These are phyloP conservation scores for Meteorus colon DNA, from an alignment of 2,888 invertebrate species.

Conservation along the genomic window DNA sequence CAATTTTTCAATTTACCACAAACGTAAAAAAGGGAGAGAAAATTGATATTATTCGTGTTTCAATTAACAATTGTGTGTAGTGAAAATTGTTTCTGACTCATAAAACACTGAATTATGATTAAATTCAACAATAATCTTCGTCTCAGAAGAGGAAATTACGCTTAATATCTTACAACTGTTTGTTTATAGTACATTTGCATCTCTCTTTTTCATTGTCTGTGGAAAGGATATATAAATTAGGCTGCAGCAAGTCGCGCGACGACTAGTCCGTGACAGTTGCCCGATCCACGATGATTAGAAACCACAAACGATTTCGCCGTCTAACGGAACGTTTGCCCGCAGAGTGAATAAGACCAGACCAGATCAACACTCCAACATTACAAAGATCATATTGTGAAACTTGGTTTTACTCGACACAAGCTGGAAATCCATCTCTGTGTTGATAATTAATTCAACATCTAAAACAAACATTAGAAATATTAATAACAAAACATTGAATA, in stretches of 20 bases:
- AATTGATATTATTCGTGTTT: background rate
- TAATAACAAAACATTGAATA: conserved; percentile 22
- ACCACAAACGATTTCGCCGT: conserved; percentile 45
- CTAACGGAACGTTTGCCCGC: conserved; percentile 37
- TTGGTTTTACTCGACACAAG: conserved; percentile 5
- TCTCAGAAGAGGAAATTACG: background rate
- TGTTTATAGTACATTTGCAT: conserved; percentile 50
- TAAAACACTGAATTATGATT: background rate
- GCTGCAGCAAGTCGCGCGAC: conserved; percentile 55
- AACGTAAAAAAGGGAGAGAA: background rate
- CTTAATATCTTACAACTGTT: conserved; percentile 74
- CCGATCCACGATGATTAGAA: conserved; percentile 57
- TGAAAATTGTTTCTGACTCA: conserved; percentile 14
- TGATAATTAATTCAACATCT: background rate
- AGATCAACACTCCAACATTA: conserved; percentile 34
- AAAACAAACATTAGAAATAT: background rate
- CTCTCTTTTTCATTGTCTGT: conserved; percentile 37
- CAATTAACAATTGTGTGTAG: background rate
- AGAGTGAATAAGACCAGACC: conserved; percentile 19
- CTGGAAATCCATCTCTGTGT: background rate
- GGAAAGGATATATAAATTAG: conserved; percentile 70
- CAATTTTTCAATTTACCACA: conserved; percentile 1
- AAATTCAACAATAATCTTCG: background rate
- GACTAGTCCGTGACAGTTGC: conserved; percentile 62
- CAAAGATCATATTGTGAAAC: conserved; percentile 37